Conservation (phyloP, 2,888 invertebrate genomes). For the Leucania comma region DNA sequence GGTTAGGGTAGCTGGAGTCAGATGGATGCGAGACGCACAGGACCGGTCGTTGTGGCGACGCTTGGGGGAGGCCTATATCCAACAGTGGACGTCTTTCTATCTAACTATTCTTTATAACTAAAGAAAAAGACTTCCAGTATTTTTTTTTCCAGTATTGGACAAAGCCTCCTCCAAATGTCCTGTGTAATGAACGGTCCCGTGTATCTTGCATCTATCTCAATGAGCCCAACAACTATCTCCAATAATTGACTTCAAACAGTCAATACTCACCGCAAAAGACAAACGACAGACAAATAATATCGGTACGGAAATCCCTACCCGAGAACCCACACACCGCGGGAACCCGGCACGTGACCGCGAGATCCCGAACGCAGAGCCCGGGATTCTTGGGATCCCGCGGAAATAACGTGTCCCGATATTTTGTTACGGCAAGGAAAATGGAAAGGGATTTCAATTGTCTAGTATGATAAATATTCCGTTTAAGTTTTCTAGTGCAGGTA, state of each 20-base stretch:
- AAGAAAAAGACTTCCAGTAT: too few species aligned
- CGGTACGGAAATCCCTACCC: conserved; percentile 38
- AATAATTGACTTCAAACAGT: conserved; percentile 3
- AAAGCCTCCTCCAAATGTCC: too few species aligned
- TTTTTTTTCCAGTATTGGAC: too few species aligned
- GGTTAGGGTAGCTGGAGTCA: too few species aligned
- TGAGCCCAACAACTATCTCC: neutral
- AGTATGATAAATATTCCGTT: conserved; percentile 55
- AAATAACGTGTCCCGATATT: conserved; percentile 68
- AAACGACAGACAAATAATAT: conserved; percentile 52
- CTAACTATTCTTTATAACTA: too few species aligned
- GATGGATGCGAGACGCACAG: too few species aligned
- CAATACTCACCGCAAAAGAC: conserved; percentile 26
- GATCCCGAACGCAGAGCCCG: conserved; percentile 49
- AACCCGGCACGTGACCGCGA: conserved; percentile 62
- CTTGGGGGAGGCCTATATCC: too few species aligned
- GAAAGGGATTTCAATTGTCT: conserved; percentile 61
- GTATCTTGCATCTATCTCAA: too few species aligned
- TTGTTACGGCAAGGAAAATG: conserved; percentile 60
- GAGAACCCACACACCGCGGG: conserved; percentile 34
- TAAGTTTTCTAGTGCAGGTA: conserved; percentile 33
- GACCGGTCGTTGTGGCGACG: too few species aligned
- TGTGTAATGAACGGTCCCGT: too few species aligned
- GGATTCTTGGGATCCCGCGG: conserved; percentile 53
- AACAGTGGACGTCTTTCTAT: too few species aligned